phyloP scores from a whole-genome alignment of 2,888 invertebrate species.

The Sinotaia quadrata region DNA sequence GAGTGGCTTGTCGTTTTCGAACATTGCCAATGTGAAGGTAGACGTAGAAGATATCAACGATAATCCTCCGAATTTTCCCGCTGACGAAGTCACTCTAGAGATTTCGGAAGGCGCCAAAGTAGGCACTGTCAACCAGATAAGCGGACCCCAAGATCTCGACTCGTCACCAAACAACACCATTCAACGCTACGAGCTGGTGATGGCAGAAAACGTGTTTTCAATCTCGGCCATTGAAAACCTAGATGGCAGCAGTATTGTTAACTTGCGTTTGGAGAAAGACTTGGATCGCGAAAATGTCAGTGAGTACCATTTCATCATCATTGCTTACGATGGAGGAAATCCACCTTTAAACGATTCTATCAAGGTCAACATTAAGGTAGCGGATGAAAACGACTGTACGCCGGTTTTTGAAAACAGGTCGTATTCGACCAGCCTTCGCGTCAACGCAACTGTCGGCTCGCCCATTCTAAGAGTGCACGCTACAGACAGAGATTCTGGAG shows the following conservation, averaged over 20 bases:
- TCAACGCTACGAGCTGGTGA: conserved; percentile 53
- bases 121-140: conserved; percentile 39
- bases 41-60: conserved; percentile 57
- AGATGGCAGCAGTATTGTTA: conserved; percentile 55
- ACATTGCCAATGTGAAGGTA: conserved; percentile 51
- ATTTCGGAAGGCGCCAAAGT: conserved; percentile 41
- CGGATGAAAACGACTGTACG: conserved; percentile 59
- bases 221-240: conserved; percentile 49
- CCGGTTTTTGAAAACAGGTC: conserved; percentile 40
- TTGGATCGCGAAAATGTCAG: conserved; percentile 55
- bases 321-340: conserved; percentile 55
- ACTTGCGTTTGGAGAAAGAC: conserved; percentile 48
- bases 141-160: conserved; percentile 54
- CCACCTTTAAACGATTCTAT: conserved; percentile 46
- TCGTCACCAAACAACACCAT: conserved; percentile 51
- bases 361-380: conserved; percentile 49
- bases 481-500: conserved; percentile 51
- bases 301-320: conserved; percentile 50
- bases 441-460: conserved; percentile 23
- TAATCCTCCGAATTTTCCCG: conserved; percentile 52
- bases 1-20: conserved; percentile 47
- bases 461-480: conserved; percentile 38
- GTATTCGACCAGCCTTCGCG: conserved; percentile 30
- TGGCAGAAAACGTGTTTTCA: conserved; percentile 46
- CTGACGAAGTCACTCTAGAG: conserved; percentile 38